A percentile compares a stretch with the other conserved stretches of the same genome.
Evolutionary conservation across 2,113 vertebrate genomes (phyloP).

Genomic region (Ciconia stormi): DNA sequence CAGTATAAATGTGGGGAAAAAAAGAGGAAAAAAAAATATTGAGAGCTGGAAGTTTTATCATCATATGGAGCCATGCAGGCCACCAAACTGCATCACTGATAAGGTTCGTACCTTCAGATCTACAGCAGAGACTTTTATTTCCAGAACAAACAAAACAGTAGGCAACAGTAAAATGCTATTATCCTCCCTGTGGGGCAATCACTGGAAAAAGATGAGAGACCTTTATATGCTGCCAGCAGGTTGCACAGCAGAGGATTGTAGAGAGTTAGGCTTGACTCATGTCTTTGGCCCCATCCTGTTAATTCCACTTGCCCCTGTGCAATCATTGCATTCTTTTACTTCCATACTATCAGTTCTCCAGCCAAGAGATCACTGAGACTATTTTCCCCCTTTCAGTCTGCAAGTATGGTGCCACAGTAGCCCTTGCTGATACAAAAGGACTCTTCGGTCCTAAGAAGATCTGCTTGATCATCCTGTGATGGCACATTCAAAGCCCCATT

Average conservation of each 20-base stretch:
- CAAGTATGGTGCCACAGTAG: not conserved
- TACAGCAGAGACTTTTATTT: not conserved
- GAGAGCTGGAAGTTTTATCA: not conserved
- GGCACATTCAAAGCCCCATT: not conserved
- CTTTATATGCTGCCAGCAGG: not conserved
- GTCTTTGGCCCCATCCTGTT: not conserved
- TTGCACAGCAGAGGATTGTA: not conserved
- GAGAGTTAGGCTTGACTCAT: not conserved
- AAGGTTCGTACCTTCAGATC: not conserved
- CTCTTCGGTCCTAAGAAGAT: not conserved
- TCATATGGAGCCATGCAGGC: not conserved
- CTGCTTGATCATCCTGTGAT: not conserved
- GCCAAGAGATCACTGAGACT: not conserved
- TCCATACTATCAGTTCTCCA: not conserved
- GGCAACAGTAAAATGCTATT: not conserved
- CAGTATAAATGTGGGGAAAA: not conserved
- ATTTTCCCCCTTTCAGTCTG: not conserved
- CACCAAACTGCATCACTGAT: not conserved
- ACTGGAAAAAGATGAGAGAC: not conserved
- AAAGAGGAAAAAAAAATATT: not conserved
- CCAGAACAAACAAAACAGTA: not conserved
- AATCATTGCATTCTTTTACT: not conserved
- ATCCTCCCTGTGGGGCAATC: not conserved
- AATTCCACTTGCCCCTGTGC: not conserved
- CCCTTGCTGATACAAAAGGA: not conserved